Conservation (phyloP, 1,140 invertebrate species). For the Diorhabda sublineata region DNA sequence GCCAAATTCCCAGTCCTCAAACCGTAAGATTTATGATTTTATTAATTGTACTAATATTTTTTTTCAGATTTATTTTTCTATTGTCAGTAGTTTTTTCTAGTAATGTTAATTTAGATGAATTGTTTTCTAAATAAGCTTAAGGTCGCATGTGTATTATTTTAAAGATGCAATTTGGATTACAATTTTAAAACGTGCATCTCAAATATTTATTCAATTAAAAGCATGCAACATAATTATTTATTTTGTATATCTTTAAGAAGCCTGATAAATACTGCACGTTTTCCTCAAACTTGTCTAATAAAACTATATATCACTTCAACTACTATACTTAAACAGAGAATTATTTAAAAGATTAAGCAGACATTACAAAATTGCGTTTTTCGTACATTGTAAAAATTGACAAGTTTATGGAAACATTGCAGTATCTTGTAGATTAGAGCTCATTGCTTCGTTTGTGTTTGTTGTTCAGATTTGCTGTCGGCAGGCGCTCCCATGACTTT, state of each 20-base stretch:
- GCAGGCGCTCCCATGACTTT: constrained; percentile 67
- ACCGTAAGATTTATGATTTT: constrained; percentile 45
- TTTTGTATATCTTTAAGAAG: constrained; percentile 17
- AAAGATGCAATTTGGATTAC: constrained; percentile 11
- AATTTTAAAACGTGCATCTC: constrained; percentile 16
- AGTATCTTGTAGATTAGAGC: constrained; percentile 45
- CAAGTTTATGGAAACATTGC: constrained; percentile 10
- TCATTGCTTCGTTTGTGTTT: constrained; percentile 57
- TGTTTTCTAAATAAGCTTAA: constrained; percentile 30
- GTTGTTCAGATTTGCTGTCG: constrained; percentile 70
- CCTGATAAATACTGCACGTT: constrained; percentile 5
- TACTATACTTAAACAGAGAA: too few species aligned
- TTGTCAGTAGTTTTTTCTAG: constrained; percentile 17
- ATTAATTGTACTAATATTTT: constrained; percentile 17
- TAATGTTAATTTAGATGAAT: constrained; percentile 28
- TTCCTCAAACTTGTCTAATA: neutral
- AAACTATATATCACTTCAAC: too few species aligned
- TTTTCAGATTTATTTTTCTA: constrained; percentile 18
- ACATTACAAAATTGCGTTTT: too few species aligned
- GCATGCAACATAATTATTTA: constrained; percentile 23
- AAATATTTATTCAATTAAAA: constrained; percentile 22
- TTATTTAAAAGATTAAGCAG: too few species aligned
- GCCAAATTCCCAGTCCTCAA: constrained; percentile 50
- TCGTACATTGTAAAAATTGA: too few species aligned
- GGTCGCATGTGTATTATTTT: constrained; percentile 31